Conservation (phyloP, 2,113 vertebrate species). For the Brachypodius melanocephalos region DNA sequence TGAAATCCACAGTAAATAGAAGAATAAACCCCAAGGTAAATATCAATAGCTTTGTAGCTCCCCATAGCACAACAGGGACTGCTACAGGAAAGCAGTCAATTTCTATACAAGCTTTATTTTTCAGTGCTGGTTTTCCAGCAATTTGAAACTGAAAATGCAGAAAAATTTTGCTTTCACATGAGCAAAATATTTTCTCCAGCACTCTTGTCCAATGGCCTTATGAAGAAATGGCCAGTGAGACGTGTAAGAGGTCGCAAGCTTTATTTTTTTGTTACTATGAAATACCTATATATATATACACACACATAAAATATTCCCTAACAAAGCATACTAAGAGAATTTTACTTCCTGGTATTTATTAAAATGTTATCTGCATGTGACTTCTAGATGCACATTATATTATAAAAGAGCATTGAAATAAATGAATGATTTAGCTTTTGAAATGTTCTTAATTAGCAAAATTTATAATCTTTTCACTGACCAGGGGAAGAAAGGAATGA, state of each 20-base stretch:
- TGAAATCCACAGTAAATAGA: neutral
- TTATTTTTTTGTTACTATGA: neutral
- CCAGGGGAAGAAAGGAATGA: neutral
- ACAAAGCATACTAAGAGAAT: neutral
- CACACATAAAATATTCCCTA: neutral
- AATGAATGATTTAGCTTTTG: neutral
- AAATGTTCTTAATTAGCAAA: neutral
- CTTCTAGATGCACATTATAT: neutral
- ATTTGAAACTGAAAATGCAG: neutral
- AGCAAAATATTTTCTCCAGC: neutral
- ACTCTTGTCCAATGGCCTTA: neutral
- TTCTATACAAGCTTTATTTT: constrained; percentile 17
- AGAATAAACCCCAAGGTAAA: constrained; percentile 1
- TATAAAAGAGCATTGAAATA: neutral
- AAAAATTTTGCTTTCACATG: neutral
- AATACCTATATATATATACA: neutral
- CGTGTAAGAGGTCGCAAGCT: neutral
- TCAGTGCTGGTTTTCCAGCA: neutral
- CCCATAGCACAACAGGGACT: neutral
- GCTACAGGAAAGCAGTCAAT: neutral
- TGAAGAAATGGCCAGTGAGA: neutral
- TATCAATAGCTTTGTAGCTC: neutral
- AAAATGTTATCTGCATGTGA: neutral
- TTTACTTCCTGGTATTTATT: neutral
- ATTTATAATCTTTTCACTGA: neutral